A percentile compares a stretch with the other conserved stretches of the same genome.
Evolutionary conservation across 2,888 invertebrate species (phyloP).

Genomic region (Criorhina ranunculi): DNA sequence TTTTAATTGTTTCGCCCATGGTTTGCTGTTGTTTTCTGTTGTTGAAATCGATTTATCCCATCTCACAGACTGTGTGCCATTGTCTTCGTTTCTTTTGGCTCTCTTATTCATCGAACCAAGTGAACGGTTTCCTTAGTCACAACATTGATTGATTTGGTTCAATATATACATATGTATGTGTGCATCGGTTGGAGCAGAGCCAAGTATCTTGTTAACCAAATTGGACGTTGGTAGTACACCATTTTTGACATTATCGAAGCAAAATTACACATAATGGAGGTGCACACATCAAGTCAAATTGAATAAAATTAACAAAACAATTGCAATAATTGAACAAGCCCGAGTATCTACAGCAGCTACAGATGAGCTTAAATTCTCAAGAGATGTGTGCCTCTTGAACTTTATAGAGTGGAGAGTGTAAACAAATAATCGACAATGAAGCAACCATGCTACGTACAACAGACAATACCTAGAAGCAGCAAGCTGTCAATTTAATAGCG

Average conservation of each 20-base stretch:
- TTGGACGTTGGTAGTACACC: constrained; percentile 53
- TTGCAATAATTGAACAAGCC: constrained; percentile 51
- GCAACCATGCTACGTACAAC: constrained; percentile 40
- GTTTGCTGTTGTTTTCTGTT: constrained; percentile 9
- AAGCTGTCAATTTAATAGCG: constrained; percentile 74
- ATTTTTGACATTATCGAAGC: constrained; percentile 71
- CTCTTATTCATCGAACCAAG: not conserved
- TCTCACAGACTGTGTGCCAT: constrained; percentile 16
- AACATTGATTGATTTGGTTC: constrained; percentile 71
- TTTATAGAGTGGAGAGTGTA: constrained; percentile 60
- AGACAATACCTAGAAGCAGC: constrained; percentile 72
- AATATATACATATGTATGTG: constrained; percentile 51
- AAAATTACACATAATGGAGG: constrained; percentile 72
- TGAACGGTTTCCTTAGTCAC: constrained; percentile 51
- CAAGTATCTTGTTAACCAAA: constrained; percentile 72
- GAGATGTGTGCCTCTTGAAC: constrained; percentile 63
- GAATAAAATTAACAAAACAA: constrained; percentile 71
- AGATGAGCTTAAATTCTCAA: constrained; percentile 12
- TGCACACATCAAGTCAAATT: constrained; percentile 73
- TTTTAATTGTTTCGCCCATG: constrained; percentile 69
- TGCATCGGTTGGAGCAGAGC: constrained; percentile 7
- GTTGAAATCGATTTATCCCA: constrained; percentile 42
- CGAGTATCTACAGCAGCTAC: not conserved
- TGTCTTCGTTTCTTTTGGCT: constrained; percentile 9
- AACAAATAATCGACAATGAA: constrained; percentile 65